These are phyloP conservation scores for Priocnemis perturbator DNA, from an alignment of 2,888 invertebrate species.

Conservation along the genomic window DNA sequence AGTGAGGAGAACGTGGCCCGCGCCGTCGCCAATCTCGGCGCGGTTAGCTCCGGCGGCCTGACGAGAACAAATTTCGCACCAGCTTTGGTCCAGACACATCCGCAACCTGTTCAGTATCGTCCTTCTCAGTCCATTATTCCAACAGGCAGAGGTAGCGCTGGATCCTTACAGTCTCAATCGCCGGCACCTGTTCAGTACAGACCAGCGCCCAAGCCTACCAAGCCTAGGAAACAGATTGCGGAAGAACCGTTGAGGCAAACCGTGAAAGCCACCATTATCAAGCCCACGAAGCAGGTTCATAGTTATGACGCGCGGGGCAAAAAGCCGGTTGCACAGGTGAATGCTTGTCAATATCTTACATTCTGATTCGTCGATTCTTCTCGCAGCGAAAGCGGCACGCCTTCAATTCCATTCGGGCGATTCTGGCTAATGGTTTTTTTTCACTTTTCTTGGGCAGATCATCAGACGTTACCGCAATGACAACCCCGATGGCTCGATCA, in stretches of 20 bases:
- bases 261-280: constrained; percentile 10
- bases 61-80: constrained; percentile 34
- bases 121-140: constrained; percentile 30
- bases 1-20: constrained; percentile 49
- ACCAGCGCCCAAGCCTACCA: constrained; percentile 54
- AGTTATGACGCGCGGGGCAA: constrained; percentile 67
- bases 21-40: constrained; percentile 25
- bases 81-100: constrained; percentile 18
- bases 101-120: constrained; percentile 54
- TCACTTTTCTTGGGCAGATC: constrained; percentile 45
- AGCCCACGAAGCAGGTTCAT: constrained; percentile 42
- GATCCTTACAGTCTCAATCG: constrained; percentile 18
- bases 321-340: constrained; percentile 83
- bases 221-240: constrained; percentile 56
- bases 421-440: neutral
- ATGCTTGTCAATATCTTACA: neutral
- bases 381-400: no score
- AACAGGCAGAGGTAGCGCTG: constrained; percentile 27
- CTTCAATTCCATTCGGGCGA: neutral
- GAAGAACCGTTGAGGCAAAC: constrained; percentile 53
- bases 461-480: constrained; percentile 82
- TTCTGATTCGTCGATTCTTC: neutral
- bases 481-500: constrained; percentile 85
- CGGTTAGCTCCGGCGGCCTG: constrained; percentile 25
- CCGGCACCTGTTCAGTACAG: constrained; percentile 48